Base-by-base conservation (phyloP, 2,888 invertebrate genomes). In the Perdita meconis region DNA sequence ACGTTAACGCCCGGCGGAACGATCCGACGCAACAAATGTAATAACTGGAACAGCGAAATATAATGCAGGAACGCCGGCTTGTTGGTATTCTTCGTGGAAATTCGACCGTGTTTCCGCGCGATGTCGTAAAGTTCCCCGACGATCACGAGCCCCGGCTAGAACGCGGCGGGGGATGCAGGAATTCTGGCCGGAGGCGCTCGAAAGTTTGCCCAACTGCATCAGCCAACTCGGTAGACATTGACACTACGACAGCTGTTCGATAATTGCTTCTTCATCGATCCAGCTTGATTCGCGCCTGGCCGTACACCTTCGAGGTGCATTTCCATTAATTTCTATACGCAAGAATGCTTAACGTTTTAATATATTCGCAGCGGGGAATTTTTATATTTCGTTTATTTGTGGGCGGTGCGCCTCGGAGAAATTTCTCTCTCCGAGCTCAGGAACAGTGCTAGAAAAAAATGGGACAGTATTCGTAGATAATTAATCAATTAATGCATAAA, bases 251-350 rank as follows among this genome's bases (percentile, higher is more conserved):
- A 81, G 70, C 63, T 75, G 74, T 66, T 74, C 78, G 70, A 78
- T 81, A 81, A 81, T 81, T 78, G 65, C 71, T 56, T 69, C 63
- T 59, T 61, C 68, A 75, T 81, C 56, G 78, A 78, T 78, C 53
- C 26, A 53, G 26, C 42, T 63, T 42, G 36, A 51, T 56, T 60
- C 34, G 30, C 26, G 34, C 30, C 5, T 53, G 13, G 6, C 16
- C 36, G 55, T 68, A 44, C 22, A 10, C 10, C 0, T 13, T 16
- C 0, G 12, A 4, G 6, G 16, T n/a, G 19, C 47, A 38, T 19
- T 44, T 36, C 19, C 12, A 0, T 34, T 16, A n/a, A 34, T 34
- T 30, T 53, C 16, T 8, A 30, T 53, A 8, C 13, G 24, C 12
- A 47, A 19, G 47, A 19, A 22, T 19, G 47, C 47, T 19, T 47